phyloP scores from a whole-genome alignment of 2,797 vertebrate genomes.

The Setipinna tenuifilis region DNA sequence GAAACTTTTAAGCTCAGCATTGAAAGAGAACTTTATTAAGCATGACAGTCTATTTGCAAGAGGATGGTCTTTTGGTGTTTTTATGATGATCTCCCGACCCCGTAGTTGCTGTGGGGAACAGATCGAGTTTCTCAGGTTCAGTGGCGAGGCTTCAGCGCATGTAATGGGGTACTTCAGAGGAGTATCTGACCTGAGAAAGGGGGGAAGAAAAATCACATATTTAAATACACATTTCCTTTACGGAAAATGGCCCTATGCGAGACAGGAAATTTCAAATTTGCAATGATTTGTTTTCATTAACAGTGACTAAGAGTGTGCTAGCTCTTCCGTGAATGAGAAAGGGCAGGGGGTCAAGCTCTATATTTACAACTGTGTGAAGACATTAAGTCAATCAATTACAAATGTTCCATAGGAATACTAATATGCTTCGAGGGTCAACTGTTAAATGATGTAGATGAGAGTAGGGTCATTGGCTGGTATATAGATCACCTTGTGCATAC shows the following conservation, averaged over 20 bases:
- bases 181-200: neutral
- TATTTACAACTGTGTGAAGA: neutral
- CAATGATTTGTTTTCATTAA: constrained; percentile 58
- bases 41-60: neutral
- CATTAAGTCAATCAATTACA: constrained; percentile 10
- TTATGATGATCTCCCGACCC: constrained; percentile 2
- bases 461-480: neutral
- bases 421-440: neutral
- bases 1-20: neutral
- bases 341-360: constrained; percentile 32
- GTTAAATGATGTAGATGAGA: constrained; percentile 11
- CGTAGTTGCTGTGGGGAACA: neutral
- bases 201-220: constrained; percentile 40
- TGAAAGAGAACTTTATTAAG: neutral
- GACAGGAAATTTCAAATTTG: constrained; percentile 61
- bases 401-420: constrained; percentile 20
- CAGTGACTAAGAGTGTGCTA: constrained; percentile 47
- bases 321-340: constrained; percentile 46
- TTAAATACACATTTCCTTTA: constrained; percentile 43
- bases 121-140: neutral
- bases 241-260: constrained; percentile 32
- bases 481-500: constrained; percentile 55
- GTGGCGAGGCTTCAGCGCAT: neutral
- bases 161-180: neutral
- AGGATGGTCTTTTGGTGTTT: neutral